These are phyloP conservation scores for Lytechinus variegatus DNA, from an alignment of 35 echinoderm and acorn worm genomes.

Conservation along the genomic window DNA sequence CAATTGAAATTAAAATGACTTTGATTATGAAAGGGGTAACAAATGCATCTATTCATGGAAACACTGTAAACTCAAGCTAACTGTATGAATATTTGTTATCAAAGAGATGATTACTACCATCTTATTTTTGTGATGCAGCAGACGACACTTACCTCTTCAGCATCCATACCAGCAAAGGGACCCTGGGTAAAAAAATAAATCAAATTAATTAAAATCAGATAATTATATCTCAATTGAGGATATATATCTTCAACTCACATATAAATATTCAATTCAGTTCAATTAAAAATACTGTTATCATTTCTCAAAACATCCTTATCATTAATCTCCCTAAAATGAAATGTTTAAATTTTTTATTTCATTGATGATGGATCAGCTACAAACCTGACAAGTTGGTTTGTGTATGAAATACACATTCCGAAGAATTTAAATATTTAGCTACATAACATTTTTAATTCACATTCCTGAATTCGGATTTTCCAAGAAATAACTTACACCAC, in stretches of 20 bases:
- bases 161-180: slow-evolving; percentile 45
- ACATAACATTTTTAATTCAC: background rate
- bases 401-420: background rate
- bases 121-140: too few species aligned
- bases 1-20: too few species aligned
- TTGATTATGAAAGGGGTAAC: too few species aligned
- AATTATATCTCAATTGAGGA: background rate
- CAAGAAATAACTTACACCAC: background rate
- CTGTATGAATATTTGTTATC: too few species aligned
- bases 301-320: too few species aligned
- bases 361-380: background rate
- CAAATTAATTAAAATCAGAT: background rate
- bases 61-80: too few species aligned
- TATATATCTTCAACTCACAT: background rate
- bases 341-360: background rate
- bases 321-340: too few species aligned
- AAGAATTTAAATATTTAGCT: background rate
- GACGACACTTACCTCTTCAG: slow-evolving; percentile 32
- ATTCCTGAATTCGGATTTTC: background rate
- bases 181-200: slow-evolving; percentile 25
- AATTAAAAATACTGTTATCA: background rate
- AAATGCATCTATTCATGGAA: too few species aligned
- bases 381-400: background rate
- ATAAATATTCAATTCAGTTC: too few species aligned
- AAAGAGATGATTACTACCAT: too few species aligned